phyloP scores from a whole-genome alignment of 1,140 invertebrate species.

The Penaeus vannamei region DNA sequence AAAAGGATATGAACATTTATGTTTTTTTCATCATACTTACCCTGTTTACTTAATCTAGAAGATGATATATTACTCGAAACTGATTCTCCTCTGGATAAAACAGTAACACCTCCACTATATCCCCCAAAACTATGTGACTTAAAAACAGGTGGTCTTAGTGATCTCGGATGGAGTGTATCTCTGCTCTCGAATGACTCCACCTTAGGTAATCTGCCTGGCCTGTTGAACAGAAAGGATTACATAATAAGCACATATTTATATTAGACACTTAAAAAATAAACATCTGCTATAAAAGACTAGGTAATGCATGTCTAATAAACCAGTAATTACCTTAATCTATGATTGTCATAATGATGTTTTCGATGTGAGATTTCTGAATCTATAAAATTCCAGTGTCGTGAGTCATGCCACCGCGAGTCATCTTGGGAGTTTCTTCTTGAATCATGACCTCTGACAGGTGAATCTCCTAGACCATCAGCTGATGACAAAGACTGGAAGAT shows the following conservation, averaged over 20 bases:
- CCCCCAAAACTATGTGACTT: slow-evolving; percentile 91
- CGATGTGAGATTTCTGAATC: slow-evolving; percentile 71
- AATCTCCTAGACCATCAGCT: slow-evolving; percentile 69
- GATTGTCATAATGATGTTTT: slow-evolving; percentile 67
- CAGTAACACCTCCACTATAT: slow-evolving; percentile 77
- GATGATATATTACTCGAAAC: slow-evolving; percentile 79
- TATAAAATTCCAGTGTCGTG: slow-evolving; percentile 72
- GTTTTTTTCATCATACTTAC: slow-evolving; percentile 36
- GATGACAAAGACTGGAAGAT: slow-evolving; percentile 69
- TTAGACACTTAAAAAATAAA: neutral
- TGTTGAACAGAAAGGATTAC: slow-evolving; percentile 63
- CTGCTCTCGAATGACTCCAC: slow-evolving; percentile 76
- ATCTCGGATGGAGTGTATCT: slow-evolving; percentile 70
- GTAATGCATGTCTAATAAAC: neutral
- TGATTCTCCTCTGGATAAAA: slow-evolving; percentile 74
- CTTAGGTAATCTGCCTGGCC: slow-evolving; percentile 76
- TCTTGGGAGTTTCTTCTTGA: slow-evolving; percentile 71
- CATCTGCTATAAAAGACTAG: neutral
- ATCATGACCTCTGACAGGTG: slow-evolving; percentile 69
- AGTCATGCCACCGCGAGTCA: slow-evolving; percentile 71
- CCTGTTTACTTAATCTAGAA: slow-evolving; percentile 78
- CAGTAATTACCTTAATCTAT: slow-evolving; percentile 62
- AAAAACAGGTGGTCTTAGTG: slow-evolving; percentile 77
- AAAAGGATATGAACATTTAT: slow-evolving; percentile 7
- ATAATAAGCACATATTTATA: neutral